Base-by-base conservation (phyloP, 1,140 invertebrate species). In the Cyclargus thomasi region DNA sequence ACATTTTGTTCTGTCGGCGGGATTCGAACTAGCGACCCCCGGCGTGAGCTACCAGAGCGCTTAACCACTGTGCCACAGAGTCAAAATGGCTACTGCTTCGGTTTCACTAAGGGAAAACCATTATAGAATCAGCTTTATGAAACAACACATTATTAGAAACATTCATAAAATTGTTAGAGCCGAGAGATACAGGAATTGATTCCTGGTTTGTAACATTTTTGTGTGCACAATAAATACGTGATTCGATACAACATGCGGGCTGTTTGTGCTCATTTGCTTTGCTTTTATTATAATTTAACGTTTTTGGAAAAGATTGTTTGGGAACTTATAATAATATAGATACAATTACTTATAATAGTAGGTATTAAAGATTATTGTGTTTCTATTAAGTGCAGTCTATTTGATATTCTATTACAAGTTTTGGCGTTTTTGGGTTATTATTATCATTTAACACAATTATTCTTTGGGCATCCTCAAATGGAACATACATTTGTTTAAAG, bases 121-220 rank as follows among this genome's bases (percentile, higher is more conserved):
- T 18, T 71, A 47, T 73, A 57, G n/a, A 72, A 64, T 55, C 63
- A 53, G 59, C 76, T 62, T 80, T 71, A 80, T 47, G 53, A 63
- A 76, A 76, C 77, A 73, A 82, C 78, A 70, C 68, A 79, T 79
- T 79, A 74, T 70, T 68, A 74, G 64, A 22, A 70, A 75, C 63
- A 74, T 63, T 71, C 68, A 66, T 64, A 65, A 74, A 74, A 77
- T 78, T 74, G 68, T 73, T 68, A 64, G 70, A 82, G 79, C 80
- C 73, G 75, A 70, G 70, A 80, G 76, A 78, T 79, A 84, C 78
- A 75, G 78, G 71, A 69, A 70, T 79, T 67, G 75, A 80, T 80
- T 81, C 78, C 73, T 66, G 69, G 78, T 83, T 78, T 69, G 74
- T 76, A 76, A 78, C 71, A 82, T 79, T 84, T 81, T 67, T 71